These are phyloP conservation scores for Sebastes jordani DNA, from an alignment of 2,797 vertebrate genomes.

Conservation along the genomic window DNA sequence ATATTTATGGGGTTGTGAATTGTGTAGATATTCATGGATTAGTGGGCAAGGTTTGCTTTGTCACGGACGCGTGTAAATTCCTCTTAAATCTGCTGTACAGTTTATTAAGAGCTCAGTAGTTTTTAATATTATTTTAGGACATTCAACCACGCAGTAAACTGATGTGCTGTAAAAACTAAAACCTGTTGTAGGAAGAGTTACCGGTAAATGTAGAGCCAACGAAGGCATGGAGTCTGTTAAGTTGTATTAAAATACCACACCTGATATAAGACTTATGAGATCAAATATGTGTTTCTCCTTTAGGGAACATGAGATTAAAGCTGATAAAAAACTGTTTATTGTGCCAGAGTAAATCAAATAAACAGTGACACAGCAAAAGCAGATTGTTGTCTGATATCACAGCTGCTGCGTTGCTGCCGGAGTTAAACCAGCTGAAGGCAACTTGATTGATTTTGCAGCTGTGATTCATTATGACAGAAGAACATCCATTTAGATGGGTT, in stretches of 20 bases:
- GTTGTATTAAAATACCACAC: background rate
- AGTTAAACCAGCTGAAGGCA: slow-evolving; percentile 13
- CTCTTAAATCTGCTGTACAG: background rate
- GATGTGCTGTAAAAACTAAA: background rate
- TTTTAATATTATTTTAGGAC: background rate
- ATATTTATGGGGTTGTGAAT: background rate
- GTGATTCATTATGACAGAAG: background rate
- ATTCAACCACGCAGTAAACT: background rate
- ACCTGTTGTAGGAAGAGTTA: background rate
- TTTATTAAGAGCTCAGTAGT: background rate
- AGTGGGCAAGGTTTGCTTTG: background rate
- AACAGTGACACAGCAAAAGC: background rate
- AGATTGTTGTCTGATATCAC: background rate
- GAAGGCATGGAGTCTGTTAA: background rate
- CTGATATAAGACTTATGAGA: background rate
- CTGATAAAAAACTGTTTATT: background rate
- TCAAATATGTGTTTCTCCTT: background rate
- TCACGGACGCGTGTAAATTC: background rate
- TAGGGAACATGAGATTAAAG: background rate
- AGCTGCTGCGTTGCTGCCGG: slow-evolving; percentile 34
- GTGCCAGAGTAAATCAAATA: background rate
- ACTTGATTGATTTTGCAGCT: slow-evolving; percentile 59
- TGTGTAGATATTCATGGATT: background rate
- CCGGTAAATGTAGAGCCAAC: background rate
- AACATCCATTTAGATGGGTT: background rate